Percentiles rank a stretch among this genome's conserved stretches.
Evolutionary conservation across 2,797 vertebrate species (phyloP).

Genomic region (Chelonia mydas): DNA sequence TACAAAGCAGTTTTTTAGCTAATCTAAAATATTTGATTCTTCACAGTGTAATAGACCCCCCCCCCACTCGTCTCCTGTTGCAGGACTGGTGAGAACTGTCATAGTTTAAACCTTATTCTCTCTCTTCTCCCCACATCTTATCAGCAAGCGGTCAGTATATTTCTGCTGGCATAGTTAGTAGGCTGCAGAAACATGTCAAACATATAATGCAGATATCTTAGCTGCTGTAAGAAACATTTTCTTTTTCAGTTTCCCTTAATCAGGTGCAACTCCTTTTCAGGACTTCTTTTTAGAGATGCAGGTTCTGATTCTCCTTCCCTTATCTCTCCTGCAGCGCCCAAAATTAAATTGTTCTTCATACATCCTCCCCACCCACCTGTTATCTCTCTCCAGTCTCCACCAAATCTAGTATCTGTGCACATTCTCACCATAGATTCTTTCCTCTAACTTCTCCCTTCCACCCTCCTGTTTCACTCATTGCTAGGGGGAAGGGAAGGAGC

Average conservation of each 20-base stretch:
- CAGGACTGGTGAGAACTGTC: neutral
- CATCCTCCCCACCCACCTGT: too few species aligned
- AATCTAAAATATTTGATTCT: neutral
- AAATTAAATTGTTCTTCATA: too few species aligned
- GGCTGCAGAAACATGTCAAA: neutral
- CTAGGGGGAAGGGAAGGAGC: too few species aligned
- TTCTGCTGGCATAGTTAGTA: neutral
- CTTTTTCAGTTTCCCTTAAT: neutral
- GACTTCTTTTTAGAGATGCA: neutral
- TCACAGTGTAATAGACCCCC: neutral
- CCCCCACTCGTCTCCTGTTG: neutral
- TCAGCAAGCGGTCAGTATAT: neutral
- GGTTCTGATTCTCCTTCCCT: too few species aligned
- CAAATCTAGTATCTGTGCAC: too few species aligned
- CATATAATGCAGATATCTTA: accelerated
- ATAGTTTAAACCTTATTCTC: neutral
- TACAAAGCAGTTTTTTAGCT: neutral
- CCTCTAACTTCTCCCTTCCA: too few species aligned
- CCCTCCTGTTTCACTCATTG: too few species aligned
- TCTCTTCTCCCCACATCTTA: neutral
- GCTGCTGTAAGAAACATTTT: accelerated
- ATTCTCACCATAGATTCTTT: too few species aligned
- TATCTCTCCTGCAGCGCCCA: too few species aligned
- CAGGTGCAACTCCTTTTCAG: neutral
- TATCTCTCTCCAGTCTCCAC: too few species aligned